Base-by-base conservation (phyloP, 2,797 vertebrate genomes). In the Eidolon dupreanum region DNA sequence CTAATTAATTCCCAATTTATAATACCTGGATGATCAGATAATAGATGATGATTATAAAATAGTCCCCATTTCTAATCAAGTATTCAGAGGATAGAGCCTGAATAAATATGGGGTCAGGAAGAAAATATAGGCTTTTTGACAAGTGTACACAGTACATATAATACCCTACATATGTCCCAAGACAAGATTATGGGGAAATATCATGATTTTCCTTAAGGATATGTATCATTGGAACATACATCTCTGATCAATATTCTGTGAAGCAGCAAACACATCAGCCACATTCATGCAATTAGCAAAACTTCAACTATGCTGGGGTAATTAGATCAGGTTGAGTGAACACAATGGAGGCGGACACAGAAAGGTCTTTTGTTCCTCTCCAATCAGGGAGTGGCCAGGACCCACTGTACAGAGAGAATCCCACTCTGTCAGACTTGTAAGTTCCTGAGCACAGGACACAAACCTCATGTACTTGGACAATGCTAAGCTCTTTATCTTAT, bases 401-500 rank as follows among this genome's bases (percentile, higher is more conserved):
- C 20, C n/a, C 12, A 6, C 38, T 38, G 2, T 70, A 61, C 46
- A 15, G 55, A 63, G 5, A 57, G 63, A 96, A 88, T 49, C n/a
- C 43, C 33, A n/a, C 11, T 66, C 49, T 61, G 38, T 74, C 83
- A 71, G 17, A 61, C 57, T 43, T 73, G 28, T 6, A 86, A 75
- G 16, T 59, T 90, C 26, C 61, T 68, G n/a, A 94, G 61, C 41
- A 93, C 4, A 9, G 41, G 91, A 90, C 41, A 46, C 36, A 88
- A 75, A 43, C 41, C 73, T 71, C 28, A 41, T 10, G 53, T 91
- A 92, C 82, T 93, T 74, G 73, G 75, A 78, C 55, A 95, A 77
- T 17, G 36, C 33, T 57, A 59, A 74, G 55, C 78, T 81, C 53
- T 96, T 88, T 90, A 65, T 91, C 81, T 74, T 93, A 65, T 71